phyloP scores from a whole-genome alignment of 2,113 vertebrate species.

The Otis tarda region DNA sequence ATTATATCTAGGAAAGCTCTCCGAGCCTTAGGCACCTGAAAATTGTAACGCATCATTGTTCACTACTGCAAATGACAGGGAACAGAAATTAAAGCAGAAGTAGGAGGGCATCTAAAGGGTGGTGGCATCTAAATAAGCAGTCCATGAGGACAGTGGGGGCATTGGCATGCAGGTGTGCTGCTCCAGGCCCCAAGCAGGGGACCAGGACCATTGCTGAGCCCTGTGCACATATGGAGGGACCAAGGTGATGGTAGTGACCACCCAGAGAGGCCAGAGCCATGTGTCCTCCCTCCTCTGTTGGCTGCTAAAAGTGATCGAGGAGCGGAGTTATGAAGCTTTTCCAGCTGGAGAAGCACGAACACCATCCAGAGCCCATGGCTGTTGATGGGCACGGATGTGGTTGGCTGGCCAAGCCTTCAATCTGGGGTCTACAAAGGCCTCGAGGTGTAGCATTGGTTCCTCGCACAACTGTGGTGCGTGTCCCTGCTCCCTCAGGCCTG shows the following conservation, averaged over 20 bases:
- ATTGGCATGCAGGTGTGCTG: neutral
- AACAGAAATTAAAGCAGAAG: constrained; percentile 39
- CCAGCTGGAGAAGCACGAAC: neutral
- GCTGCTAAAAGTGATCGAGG: neutral
- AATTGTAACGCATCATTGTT: constrained; percentile 56
- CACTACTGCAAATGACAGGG: neutral
- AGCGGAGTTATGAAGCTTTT: neutral
- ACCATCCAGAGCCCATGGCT: neutral
- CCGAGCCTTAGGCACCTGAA: constrained; percentile 46
- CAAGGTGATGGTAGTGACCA: neutral
- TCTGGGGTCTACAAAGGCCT: neutral
- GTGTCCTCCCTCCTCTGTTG: neutral
- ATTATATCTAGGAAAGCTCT: constrained; percentile 60
- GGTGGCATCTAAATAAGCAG: neutral
- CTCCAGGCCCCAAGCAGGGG: neutral
- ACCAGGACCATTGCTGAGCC: rapidly evolving
- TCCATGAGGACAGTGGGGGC: neutral
- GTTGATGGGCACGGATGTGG: rapidly evolving
- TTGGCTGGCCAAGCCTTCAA: neutral
- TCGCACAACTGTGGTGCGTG: neutral
- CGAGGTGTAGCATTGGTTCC: rapidly evolving
- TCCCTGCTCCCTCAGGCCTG: neutral
- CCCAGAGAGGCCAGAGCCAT: neutral
- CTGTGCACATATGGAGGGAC: neutral
- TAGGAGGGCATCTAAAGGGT: neutral